Percentiles rank a stretch among this genome's conserved stretches.
phyloP scores from a whole-genome alignment of 2,797 vertebrate genomes.

The Esox lucius region DNA sequence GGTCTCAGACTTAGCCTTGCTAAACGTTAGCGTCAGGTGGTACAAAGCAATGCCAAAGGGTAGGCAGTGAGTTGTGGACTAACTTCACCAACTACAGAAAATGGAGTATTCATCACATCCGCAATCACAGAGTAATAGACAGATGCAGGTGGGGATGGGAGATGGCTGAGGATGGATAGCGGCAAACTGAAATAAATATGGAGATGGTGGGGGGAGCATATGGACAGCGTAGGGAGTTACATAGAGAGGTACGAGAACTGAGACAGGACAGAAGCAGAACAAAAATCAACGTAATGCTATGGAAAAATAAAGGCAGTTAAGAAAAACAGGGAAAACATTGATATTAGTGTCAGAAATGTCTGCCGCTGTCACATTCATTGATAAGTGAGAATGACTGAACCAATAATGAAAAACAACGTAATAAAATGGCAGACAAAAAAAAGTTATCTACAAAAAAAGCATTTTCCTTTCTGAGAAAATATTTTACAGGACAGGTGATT shows the following conservation, averaged over 20 bases:
- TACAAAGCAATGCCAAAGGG: conserved; percentile 27
- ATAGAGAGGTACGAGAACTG: conserved; percentile 90
- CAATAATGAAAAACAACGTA: background rate
- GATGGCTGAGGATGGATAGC: conserved; percentile 27
- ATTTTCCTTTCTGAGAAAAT: background rate
- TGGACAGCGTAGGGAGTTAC: conserved; percentile 65
- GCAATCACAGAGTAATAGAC: conserved; percentile 38
- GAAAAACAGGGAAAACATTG: conserved; percentile 54
- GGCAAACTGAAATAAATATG: conserved; percentile 27
- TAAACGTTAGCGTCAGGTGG: conserved; percentile 22
- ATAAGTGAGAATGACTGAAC: background rate
- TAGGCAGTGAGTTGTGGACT: conserved; percentile 41
- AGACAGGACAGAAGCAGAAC: conserved; percentile 89
- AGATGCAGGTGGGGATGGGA: conserved; percentile 16
- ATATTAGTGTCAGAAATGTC: conserved; percentile 75
- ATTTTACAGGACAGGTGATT: background rate
- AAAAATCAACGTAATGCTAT: conserved; percentile 91
- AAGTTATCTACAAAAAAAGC: background rate
- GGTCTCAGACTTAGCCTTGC: conserved; percentile 46
- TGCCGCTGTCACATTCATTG: background rate
- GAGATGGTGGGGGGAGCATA: conserved; percentile 17
- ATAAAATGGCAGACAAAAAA: background rate
- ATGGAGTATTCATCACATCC: conserved; percentile 62
- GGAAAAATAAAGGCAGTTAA: conserved; percentile 66
- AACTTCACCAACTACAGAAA: conserved; percentile 22